Base-by-base conservation (phyloP, 2,797 vertebrate genomes). In the Myoxocephalus aenaeus region DNA sequence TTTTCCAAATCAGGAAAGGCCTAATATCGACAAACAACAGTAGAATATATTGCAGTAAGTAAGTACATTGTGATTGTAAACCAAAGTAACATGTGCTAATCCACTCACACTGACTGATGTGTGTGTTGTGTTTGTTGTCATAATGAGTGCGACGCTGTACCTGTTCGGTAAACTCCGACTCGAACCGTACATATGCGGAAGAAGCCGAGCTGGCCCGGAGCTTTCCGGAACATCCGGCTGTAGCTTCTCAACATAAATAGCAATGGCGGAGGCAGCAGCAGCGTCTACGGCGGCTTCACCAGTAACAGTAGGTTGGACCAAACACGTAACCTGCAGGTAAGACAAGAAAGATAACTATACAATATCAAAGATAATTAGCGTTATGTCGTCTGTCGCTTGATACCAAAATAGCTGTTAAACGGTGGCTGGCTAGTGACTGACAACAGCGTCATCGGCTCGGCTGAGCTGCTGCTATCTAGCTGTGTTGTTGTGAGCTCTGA, bases 261-360 rank as follows among this genome's bases (percentile, higher is more conserved):
- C 95, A 95, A 99, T 98, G 97, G 97, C 97, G 96, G 97, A 98
- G 96, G 97, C 97, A 96, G 97, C 96, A 93, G 96, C 96, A 92
- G 94, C 94, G 89, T 92, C 94, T 81, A 88, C 92, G 87, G 93
- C 87, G 87, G 93, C 94, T 93, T 80, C 94, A 80, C 81, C 87
- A 85, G 86, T 85, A 72, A 82, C 92, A 74, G 95, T 96, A 93
- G 96, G 96, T 87, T 98, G 97, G 97, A 98, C 97, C 10, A 97
- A 98, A 91, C 95, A 99, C 94, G 97, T 98, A 93, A 96, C 97
- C 91, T 98, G 97, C 97, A 96, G 97, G 97, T 98, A 80, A 90
- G 87, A 88, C 46, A 32, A 40, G n/a, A 22, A 56, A 1, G 3
- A 3, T 10, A 2, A 42, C 20, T 1, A 0, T 9, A 3, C 1